phyloP scores from a whole-genome alignment of 2,113 vertebrate species.

The Sander lucioperca region DNA sequence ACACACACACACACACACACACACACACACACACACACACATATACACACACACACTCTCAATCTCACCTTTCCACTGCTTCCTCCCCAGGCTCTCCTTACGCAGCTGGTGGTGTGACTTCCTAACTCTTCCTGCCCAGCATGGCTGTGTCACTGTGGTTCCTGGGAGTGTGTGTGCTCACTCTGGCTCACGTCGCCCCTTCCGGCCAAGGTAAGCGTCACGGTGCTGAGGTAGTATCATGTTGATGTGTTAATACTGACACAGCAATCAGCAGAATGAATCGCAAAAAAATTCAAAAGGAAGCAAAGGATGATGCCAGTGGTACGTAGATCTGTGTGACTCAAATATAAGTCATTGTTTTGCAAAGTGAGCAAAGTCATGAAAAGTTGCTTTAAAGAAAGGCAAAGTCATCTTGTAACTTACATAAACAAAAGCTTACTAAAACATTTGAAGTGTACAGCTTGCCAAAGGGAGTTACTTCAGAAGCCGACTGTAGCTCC shows the following conservation, averaged over 20 bases:
- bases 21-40: neutral
- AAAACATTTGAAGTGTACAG: slow-evolving; percentile 29
- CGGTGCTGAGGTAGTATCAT: neutral
- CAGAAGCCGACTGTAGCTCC: slow-evolving; percentile 11
- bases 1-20: slow-evolving; percentile 9
- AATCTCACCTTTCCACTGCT: slow-evolving; percentile 42
- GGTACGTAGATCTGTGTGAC: neutral
- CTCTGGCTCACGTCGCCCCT: slow-evolving; percentile 75
- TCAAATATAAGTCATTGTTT: slow-evolving; percentile 10
- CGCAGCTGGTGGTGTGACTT: slow-evolving; percentile 71
- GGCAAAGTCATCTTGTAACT: slow-evolving; percentile 35
- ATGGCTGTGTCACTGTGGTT: slow-evolving; percentile 83
- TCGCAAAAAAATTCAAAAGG: neutral
- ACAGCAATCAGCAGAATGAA: slow-evolving; percentile 5
- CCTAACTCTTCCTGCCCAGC: slow-evolving; percentile 72
- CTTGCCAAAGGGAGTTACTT: slow-evolving; percentile 34
- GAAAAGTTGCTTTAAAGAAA: neutral
- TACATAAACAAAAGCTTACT: slow-evolving; percentile 34
- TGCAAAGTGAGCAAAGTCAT: neutral
- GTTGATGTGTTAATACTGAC: slow-evolving; percentile 8
- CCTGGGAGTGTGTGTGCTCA: slow-evolving; percentile 75
- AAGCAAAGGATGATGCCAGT: neutral
- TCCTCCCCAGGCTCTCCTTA: slow-evolving; percentile 76
- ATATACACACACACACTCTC: slow-evolving; percentile 18
- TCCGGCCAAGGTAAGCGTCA: slow-evolving; percentile 80